Percentiles rank a stretch among this genome's conserved stretches.
phyloP scores from a whole-genome alignment of 2,113 vertebrate species.

The Bufo bufo region DNA sequence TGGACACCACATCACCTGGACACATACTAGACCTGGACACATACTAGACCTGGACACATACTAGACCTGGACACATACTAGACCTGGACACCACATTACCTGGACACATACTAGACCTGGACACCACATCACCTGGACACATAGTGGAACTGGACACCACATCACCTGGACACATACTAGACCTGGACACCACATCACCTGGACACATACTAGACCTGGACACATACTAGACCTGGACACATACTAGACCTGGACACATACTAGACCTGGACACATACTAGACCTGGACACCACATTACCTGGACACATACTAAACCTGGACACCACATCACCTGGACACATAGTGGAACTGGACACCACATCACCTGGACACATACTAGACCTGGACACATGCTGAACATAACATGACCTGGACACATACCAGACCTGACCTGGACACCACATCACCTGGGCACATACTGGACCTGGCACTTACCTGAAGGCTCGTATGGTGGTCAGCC shows the following conservation, averaged over 20 bases:
- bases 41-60: not conserved
- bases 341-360: not conserved
- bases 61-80: not conserved
- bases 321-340: not conserved
- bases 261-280: not conserved
- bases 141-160: not conserved
- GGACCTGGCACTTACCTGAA: conserved; percentile 80
- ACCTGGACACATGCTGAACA: not conserved
- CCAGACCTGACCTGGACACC: not conserved
- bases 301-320: not conserved
- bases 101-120: no score
- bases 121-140: no score
- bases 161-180: not conserved
- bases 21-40: not conserved
- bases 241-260: not conserved
- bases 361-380: not conserved
- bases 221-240: not conserved
- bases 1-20: no score
- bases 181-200: not conserved
- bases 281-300: not conserved
- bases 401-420: not conserved
- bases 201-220: not conserved
- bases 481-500: conserved; percentile 93
- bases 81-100: no score
- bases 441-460: not conserved